Conservation (phyloP, 2,888 invertebrate genomes). For the Patella caerulea region DNA sequence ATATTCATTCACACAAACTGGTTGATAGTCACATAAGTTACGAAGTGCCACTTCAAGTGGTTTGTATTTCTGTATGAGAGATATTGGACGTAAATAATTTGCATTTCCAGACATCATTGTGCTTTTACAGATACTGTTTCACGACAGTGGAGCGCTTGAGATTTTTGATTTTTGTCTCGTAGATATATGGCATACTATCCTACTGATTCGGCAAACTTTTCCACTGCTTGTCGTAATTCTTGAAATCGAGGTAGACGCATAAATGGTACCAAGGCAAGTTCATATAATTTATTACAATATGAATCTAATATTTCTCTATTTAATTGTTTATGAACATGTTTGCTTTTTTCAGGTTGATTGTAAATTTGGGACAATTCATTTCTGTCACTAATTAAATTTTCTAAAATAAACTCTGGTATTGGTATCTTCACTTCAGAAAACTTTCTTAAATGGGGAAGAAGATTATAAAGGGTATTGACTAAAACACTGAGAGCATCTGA, state of each 20-base stretch:
- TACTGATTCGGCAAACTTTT: background rate
- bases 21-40: conserved; percentile 6
- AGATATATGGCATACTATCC: background rate
- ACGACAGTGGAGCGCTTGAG: background rate
- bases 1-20: conserved; percentile 22
- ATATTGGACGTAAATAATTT: background rate
- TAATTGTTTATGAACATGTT: no score
- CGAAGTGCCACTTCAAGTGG: conserved; percentile 10
- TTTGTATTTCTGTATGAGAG: conserved; percentile 18
- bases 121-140: background rate
- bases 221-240: background rate
- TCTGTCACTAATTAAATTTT: no score
- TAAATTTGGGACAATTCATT: no score
- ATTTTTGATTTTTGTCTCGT: background rate
- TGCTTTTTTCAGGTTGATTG: no score
- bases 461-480: no score
- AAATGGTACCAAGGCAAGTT: background rate
- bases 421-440: no score
- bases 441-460: no score
- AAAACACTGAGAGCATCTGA: no score
- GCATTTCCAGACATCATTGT: background rate
- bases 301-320: no score
- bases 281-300: background rate
- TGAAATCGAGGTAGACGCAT: background rate
- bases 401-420: no score